Evolutionary conservation across 2,113 vertebrate genomes (phyloP).

Genomic region (Seriola quinqueradiata): DNA sequence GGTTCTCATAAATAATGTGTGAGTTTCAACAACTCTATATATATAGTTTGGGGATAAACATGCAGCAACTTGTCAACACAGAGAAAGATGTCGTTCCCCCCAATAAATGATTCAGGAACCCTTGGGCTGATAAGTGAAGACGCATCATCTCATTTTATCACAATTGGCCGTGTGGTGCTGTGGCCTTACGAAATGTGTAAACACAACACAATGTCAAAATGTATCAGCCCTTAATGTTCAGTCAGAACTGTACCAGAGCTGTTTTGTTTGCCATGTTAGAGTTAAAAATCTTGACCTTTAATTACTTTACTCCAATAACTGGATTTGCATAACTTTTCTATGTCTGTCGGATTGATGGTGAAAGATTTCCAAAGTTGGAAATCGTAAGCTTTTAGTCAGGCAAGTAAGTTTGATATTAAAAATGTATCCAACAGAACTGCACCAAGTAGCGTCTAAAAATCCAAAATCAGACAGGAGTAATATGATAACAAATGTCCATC

Average conservation of each 20-base stretch:
- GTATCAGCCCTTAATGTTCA: not conserved
- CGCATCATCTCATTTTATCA: slow-evolving; percentile 18
- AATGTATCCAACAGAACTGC: too few species aligned
- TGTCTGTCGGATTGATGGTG: not conserved
- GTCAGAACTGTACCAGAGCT: not conserved
- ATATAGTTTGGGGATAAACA: slow-evolving; percentile 45
- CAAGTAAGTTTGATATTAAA: too few species aligned
- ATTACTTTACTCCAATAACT: not conserved
- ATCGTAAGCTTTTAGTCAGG: not conserved
- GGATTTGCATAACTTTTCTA: not conserved
- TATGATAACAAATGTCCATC: too few species aligned
- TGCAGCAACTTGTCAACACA: slow-evolving; percentile 24
- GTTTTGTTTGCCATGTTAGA: not conserved
- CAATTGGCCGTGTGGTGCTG: not conserved
- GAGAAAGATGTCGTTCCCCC: slow-evolving; percentile 5
- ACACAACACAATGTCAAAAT: not conserved
- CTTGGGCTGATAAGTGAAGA: slow-evolving; percentile 41
- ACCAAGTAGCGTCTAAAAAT: too few species aligned
- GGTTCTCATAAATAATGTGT: slow-evolving; percentile 60
- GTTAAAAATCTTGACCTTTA: slow-evolving; percentile 9
- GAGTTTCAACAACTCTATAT: slow-evolving; percentile 22
- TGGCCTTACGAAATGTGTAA: slow-evolving; percentile 12
- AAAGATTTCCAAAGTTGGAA: too few species aligned
- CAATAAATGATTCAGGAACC: slow-evolving; percentile 54
- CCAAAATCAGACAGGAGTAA: too few species aligned